phyloP scores from a whole-genome alignment of 2,113 vertebrate species.

The Tachysurus vachellii region DNA sequence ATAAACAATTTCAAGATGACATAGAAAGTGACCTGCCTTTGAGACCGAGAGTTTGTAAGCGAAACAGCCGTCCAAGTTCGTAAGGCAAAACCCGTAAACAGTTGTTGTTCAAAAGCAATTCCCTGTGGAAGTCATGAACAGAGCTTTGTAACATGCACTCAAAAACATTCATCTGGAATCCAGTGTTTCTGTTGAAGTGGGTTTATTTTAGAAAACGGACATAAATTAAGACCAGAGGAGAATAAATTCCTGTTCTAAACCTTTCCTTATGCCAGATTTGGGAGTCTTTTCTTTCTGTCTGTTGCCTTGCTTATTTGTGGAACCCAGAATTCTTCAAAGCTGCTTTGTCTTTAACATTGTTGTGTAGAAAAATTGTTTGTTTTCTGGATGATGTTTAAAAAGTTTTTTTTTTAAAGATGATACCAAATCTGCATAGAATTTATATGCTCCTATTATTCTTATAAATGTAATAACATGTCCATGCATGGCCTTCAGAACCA shows the following conservation, averaged over 20 bases:
- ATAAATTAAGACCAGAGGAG: background rate
- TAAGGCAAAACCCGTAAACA: conserved; percentile 99
- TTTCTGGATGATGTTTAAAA: background rate
- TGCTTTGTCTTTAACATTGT: background rate
- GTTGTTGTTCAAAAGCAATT: conserved; percentile 99
- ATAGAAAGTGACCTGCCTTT: conserved; percentile 80
- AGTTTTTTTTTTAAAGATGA: background rate
- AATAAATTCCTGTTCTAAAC: background rate
- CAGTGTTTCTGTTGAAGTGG: background rate
- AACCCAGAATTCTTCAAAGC: background rate
- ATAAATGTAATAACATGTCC: background rate
- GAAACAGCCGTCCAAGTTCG: conserved; percentile 98
- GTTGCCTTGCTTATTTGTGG: background rate
- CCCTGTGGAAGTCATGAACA: conserved; percentile 74
- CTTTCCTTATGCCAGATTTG: background rate
- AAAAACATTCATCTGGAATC: background rate
- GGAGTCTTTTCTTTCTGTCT: background rate
- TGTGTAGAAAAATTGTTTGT: background rate
- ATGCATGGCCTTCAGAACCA: background rate
- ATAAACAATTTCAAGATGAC: background rate
- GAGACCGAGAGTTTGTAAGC: conserved; percentile 94
- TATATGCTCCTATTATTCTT: background rate
- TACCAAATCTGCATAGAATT: background rate
- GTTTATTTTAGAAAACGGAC: background rate
- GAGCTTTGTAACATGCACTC: background rate